Percentiles rank a stretch among this genome's conserved stretches.
Evolutionary conservation across 2,113 vertebrate genomes (phyloP).

Genomic region (Protobothrops mucrosquamatus): DNA sequence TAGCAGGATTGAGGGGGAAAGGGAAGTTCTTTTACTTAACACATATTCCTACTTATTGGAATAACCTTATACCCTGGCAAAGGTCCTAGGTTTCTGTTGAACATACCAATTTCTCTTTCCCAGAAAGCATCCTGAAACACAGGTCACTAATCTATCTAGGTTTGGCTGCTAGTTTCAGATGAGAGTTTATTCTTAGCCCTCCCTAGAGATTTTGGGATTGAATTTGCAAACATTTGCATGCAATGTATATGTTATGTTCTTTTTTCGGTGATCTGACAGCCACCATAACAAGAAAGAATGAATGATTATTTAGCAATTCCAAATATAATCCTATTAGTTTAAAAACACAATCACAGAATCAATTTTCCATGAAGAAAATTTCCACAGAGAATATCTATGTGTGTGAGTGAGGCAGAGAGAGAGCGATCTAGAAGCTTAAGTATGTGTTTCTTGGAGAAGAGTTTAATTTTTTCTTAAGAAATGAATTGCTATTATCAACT

Average conservation of each 20-base stretch:
- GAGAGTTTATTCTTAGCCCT: neutral
- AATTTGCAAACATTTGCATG: too few species aligned
- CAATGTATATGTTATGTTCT: neutral
- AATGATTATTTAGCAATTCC: neutral
- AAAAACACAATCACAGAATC: neutral
- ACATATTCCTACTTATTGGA: neutral
- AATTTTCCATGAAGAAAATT: neutral
- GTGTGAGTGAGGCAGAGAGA: neutral
- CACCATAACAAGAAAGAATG: neutral
- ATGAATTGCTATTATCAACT: neutral
- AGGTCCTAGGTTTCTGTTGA: neutral
- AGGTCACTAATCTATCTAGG: neutral
- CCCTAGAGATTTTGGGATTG: neutral
- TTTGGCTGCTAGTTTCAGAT: neutral
- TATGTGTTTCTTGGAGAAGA: neutral
- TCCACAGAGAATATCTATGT: neutral
- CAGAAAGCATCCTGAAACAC: neutral
- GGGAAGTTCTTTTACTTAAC: neutral
- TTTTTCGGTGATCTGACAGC: neutral
- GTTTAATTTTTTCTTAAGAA: neutral
- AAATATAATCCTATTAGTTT: neutral
- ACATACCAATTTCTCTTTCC: neutral
- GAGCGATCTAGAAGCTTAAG: neutral
- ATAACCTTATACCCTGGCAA: neutral
- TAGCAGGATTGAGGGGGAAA: too few species aligned